A percentile compares a stretch with the other conserved stretches of the same genome.
These are phyloP conservation scores for Ornithoptera priamus DNA, from an alignment of 2,888 invertebrate genomes.

Conservation along the genomic window DNA sequence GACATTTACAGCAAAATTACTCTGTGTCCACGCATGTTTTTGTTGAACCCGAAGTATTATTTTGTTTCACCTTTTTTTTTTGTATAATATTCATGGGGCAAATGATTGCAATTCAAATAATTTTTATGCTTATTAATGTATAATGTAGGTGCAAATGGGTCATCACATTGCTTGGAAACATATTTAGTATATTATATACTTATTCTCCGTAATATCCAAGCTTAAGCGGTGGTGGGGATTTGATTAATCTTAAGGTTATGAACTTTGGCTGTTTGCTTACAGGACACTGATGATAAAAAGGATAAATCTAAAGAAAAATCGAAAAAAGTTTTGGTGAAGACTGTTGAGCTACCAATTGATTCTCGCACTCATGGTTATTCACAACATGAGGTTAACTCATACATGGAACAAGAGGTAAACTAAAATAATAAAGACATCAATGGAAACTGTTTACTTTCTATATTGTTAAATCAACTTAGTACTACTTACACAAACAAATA, in stretches of 20 bases:
- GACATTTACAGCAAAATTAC: conserved; percentile 39
- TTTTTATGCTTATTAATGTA: conserved; percentile 40
- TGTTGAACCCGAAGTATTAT: conserved; percentile 46
- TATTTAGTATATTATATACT: conserved; percentile 13
- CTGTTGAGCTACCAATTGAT: conserved; percentile 91
- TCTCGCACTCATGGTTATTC: conserved; percentile 86
- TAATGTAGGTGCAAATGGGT: conserved; percentile 73
- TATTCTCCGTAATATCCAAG: conserved; percentile 43
- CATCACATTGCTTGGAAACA: conserved; percentile 62
- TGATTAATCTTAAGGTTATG: conserved; percentile 47
- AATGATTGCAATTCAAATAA: conserved; percentile 37
- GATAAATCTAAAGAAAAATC: conserved; percentile 81
- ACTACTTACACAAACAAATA: no score
- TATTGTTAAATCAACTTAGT: no score
- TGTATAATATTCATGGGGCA: conserved; percentile 43
- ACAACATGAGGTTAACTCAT: conserved; percentile 85
- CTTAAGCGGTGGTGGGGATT: conserved; percentile 66
- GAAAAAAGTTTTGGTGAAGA: conserved; percentile 89
- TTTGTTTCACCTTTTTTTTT: conserved; percentile 46
- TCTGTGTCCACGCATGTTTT: conserved; percentile 80
- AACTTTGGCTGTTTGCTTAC: conserved; percentile 63
- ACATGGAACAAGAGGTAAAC: conserved; percentile 88
- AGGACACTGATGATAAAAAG: conserved; percentile 82
- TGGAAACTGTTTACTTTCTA: neutral
- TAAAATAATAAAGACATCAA: neutral